phyloP scores from a whole-genome alignment of 35 echinoderm and acorn worm species.

The Anneissia japonica region DNA sequence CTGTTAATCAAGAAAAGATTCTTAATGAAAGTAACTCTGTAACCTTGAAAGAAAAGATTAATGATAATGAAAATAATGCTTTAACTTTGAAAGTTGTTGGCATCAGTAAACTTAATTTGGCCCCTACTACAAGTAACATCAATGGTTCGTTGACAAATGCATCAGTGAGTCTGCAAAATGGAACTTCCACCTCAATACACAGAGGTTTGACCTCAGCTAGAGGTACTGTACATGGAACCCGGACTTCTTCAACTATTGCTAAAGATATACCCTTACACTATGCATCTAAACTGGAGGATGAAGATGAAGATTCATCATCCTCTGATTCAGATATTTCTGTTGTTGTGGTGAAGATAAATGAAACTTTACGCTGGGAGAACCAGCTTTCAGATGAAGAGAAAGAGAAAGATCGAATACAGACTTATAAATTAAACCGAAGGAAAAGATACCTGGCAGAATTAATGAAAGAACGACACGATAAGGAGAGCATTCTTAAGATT shows the following conservation, averaged over 20 bases:
- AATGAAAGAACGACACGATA: slow-evolving; percentile 67
- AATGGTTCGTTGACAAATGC: background rate
- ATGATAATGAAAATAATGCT: too few relatives aligned
- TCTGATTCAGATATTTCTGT: slow-evolving; percentile 36
- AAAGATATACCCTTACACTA: background rate
- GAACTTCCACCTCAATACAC: background rate
- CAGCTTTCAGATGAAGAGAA: slow-evolving; percentile 58
- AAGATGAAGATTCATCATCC: background rate
- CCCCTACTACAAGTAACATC: background rate
- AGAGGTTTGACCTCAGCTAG: background rate
- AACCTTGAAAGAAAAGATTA: background rate
- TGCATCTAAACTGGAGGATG: background rate
- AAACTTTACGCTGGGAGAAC: slow-evolving; percentile 88
- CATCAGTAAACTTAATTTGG: background rate
- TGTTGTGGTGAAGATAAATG: slow-evolving; percentile 37
- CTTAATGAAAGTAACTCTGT: background rate
- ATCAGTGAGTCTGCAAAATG: background rate
- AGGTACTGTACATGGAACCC: background rate
- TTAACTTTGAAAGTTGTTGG: background rate
- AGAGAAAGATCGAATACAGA: slow-evolving; percentile 65
- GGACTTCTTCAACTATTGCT: background rate
- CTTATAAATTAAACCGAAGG: slow-evolving; percentile 86
- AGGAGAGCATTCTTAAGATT: slow-evolving; percentile 72
- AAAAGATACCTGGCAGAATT: slow-evolving; percentile 81
- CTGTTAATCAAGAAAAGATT: background rate